Percentiles rank a stretch among this genome's conserved stretches.
These are phyloP conservation scores for Epizoanthus stellaris DNA, from an alignment of 92 coral and sea anemone genomes.

Conservation along the genomic window DNA sequence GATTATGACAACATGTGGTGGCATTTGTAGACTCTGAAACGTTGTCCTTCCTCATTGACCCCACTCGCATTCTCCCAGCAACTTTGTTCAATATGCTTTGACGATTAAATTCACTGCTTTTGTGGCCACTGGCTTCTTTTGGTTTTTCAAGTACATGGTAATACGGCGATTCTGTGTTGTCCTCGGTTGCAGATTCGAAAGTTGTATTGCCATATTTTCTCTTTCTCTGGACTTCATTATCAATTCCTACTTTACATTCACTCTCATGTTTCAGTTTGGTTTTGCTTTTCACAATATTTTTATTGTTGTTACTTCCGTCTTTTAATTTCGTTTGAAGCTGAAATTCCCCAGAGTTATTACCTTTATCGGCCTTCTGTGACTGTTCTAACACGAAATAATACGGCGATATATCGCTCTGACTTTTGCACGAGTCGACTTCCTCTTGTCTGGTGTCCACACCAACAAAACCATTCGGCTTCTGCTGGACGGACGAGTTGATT, in stretches of 20 bases:
- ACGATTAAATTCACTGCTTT: neutral
- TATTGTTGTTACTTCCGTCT: neutral
- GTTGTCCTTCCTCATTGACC: neutral
- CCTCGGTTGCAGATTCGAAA: neutral
- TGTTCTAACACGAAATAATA: slow-evolving; percentile 26
- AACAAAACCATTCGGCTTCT: neutral
- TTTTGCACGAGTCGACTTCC: neutral
- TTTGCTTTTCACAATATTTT: slow-evolving; percentile 3
- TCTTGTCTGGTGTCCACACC: neutral
- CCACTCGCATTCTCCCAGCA: neutral
- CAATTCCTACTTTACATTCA: neutral
- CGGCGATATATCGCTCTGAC: neutral
- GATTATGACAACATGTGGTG: neutral
- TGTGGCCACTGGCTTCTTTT: neutral
- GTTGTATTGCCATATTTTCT: neutral
- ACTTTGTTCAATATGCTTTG: slow-evolving; percentile 5
- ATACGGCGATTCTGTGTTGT: slow-evolving; percentile 19
- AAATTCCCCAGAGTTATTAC: neutral
- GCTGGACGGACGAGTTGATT: slow-evolving; percentile 15
- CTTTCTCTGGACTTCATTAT: neutral
- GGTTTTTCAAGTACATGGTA: slow-evolving; percentile 36
- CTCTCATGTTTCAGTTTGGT: neutral
- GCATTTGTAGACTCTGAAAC: neutral
- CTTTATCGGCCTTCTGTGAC: neutral
- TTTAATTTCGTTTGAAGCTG: neutral